Evolutionary conservation across 2,888 invertebrate species (phyloP), one percentile per base, ranked within the genome.

Genomic region (Ochropleura plecta): DNA sequence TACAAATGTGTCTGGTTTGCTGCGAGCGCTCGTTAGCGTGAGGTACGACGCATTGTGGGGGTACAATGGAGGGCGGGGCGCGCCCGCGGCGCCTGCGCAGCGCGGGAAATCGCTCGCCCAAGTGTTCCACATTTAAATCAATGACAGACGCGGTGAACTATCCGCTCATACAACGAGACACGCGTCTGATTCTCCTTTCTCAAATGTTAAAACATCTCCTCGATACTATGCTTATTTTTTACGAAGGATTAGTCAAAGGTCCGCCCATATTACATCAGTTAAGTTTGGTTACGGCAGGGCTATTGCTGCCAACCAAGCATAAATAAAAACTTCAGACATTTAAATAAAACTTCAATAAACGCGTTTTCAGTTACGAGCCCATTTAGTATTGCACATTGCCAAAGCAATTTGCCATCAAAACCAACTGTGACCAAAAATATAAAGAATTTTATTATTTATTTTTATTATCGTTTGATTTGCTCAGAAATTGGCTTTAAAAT

Each of bases 21-120:
- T 95, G 85, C 92, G 90, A 95, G 96, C 92, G 95, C 96, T 96
- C 95, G 96, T 96, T 96, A 96, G 96, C 91, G 93, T 96, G 95
- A 96, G 86, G 95, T 94, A 96, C 95, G 95, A 93, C 83, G 94
- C 92, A 96, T 96, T 96, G 96, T 96, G 89, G 93, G 87, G 92
- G 84, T 89, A 94, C 96, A 96, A 96, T 96, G 95, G 95, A 90
- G 88, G 94, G 96, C 95, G 96, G 93, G 84, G 88, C 92, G 85
- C 75, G 92, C 95, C 94, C 71, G 91, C 90, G 95, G 94, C 94
- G 93, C 91, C 89, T 90, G 89, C 87, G 88, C 88, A 85, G 85
- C 90, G 90, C 91, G 92, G 92, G 91, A 93, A 92, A 91, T 86
- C 88, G 86, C 88, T 85, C 44, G 82, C 88, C 88, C 88, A 86